These are phyloP conservation scores for Epinotia demarniana DNA, from an alignment of 2,888 invertebrate genomes.

Conservation along the genomic window DNA sequence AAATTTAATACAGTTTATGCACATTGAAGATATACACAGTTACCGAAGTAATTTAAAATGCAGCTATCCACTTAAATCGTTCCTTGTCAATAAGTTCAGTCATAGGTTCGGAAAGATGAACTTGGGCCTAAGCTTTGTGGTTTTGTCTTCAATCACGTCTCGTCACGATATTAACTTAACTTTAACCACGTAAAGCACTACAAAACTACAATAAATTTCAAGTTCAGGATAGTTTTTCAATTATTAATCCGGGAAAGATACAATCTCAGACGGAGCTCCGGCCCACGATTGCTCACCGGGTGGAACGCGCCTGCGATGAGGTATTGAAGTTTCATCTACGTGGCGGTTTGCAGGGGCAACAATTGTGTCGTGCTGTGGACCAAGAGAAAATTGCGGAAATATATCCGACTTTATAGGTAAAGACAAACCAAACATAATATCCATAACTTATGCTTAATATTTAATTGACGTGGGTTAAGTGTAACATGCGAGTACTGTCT, in stretches of 20 bases:
- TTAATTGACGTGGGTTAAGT: too few species aligned
- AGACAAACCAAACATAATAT: neutral
- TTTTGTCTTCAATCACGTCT: too few species aligned
- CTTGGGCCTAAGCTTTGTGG: too few species aligned
- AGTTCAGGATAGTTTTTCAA: constrained; percentile 13
- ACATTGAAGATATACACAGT: too few species aligned
- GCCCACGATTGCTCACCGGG: constrained; percentile 5
- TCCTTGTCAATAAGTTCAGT: too few species aligned
- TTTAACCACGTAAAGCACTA: neutral
- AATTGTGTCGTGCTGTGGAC: constrained; percentile 31
- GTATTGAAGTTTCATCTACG: constrained; percentile 45
- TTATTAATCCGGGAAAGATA: constrained; percentile 34
- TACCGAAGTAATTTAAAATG: too few species aligned
- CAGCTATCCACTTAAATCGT: too few species aligned
- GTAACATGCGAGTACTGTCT: too few species aligned
- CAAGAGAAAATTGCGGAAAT: constrained; percentile 16
- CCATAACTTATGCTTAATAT: too few species aligned
- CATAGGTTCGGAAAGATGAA: too few species aligned
- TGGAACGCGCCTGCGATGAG: constrained; percentile 31
- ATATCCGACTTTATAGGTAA: neutral
- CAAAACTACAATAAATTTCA: neutral
- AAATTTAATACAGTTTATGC: too few species aligned
- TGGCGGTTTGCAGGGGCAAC: constrained; percentile 17
- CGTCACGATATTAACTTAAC: neutral
- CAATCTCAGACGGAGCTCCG: constrained; percentile 8